Evolutionary conservation across 2,888 invertebrate species (phyloP), one percentile per base, ranked within the genome.

Genomic region (Steinernema carpocapsae): DNA sequence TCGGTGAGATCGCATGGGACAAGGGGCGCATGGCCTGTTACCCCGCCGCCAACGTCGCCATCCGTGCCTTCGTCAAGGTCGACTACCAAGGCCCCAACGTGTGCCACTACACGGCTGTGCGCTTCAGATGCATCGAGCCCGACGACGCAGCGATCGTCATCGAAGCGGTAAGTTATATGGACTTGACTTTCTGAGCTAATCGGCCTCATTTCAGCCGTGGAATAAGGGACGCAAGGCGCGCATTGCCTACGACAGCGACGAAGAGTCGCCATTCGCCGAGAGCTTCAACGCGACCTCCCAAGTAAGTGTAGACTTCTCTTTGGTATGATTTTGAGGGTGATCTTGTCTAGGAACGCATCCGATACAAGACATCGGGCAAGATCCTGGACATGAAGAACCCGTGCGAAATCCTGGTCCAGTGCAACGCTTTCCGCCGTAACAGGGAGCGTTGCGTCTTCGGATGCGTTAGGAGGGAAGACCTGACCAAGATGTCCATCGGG

Each of bases 31-130:
- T 64, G 17, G n/a, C 6, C 22, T 26, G 64, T 14, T 7, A 7
- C 7, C 64, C 64, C 1, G 14, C 29, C 29, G 4, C 29, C 3
- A n/a, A 64, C 64, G 64, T 64, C 12, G 64, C 64, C 32, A 64
- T 64, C 19, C 64, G 64, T 4, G 17, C 17, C 14, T 64, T 32
- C 26, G 64, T 64, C 10, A 24, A 64, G 12, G 64, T 64, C 17
- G 37, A 29, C 64, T 64, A 64, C 64, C 7, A 17, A 12, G 64
- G 32, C 2, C 64, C 64, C 14, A 64, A 64, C 64, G 32, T 2
- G 10, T 64, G 64, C 37, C 2, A 1, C 17, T 64, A 14, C 64
- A 26, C 32, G 10, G 64, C 64, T 4, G 32, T 64, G 2, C 29
- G 64, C 32, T 29, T 64, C 17, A 29, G 29, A 17, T 64, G 32